Evolutionary conservation across 2,113 vertebrate genomes (phyloP).

Genomic region (Clarias magur): DNA sequence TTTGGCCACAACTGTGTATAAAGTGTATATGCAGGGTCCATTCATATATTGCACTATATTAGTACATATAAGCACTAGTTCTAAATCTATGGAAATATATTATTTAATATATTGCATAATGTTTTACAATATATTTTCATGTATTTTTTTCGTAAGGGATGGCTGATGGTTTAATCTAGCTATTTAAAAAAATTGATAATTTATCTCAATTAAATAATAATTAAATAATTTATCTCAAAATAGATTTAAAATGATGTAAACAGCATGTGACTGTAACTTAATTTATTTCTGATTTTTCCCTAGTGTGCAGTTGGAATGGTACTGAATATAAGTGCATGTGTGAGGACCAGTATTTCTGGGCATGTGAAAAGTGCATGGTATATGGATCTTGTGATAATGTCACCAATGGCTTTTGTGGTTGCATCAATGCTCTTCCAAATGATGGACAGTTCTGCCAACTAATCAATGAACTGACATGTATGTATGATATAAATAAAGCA

Average conservation of each 20-base stretch:
- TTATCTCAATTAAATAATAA: too few relatives aligned
- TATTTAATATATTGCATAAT: too few relatives aligned
- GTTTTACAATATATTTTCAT: too few relatives aligned
- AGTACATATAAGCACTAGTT: too few relatives aligned
- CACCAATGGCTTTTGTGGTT: conserved; percentile 53
- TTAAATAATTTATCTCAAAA: background rate
- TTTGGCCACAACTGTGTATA: too few relatives aligned
- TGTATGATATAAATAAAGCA: background rate
- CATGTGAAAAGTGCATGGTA: conserved; percentile 49
- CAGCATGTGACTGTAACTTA: background rate
- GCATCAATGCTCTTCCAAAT: conserved; percentile 61
- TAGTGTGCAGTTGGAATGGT: conserved; percentile 60
- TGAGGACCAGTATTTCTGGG: conserved; percentile 63
- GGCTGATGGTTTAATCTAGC: too few relatives aligned
- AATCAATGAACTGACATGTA: conserved; percentile 18
- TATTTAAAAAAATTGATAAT: too few relatives aligned
- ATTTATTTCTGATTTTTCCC: background rate
- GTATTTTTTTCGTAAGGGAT: too few relatives aligned
- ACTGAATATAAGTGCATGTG: conserved; percentile 63
- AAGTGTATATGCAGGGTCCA: too few relatives aligned
- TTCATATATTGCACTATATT: too few relatives aligned
- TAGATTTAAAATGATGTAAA: background rate
- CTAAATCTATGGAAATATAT: too few relatives aligned
- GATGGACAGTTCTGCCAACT: conserved; percentile 61
- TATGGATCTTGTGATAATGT: conserved; percentile 59